These are phyloP conservation scores for Apostichopus leukothele DNA, from an alignment of 53 echinoderm and acorn worm genomes.

Conservation along the genomic window DNA sequence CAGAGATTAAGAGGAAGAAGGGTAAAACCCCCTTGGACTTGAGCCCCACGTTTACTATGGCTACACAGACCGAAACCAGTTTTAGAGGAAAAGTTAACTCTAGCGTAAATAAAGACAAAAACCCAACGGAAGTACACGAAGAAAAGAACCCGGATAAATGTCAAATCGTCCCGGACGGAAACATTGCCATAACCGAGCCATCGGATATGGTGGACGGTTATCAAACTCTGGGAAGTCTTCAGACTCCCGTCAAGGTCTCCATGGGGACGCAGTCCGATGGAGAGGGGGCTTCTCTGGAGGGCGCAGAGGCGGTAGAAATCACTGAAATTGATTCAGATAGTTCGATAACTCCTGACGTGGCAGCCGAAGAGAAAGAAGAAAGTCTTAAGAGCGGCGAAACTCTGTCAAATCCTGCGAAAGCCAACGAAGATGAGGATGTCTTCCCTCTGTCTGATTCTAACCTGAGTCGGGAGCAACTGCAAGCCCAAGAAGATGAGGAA, in stretches of 20 bases:
- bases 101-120: background rate
- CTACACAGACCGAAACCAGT: background rate
- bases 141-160: background rate
- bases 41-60: background rate
- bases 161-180: background rate
- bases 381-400: background rate
- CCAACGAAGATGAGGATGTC: background rate
- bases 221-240: background rate
- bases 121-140: background rate
- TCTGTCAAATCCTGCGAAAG: background rate
- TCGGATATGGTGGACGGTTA: background rate
- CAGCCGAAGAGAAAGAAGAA: background rate
- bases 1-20: constrained; percentile 39
- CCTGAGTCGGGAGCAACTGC: constrained; percentile 68
- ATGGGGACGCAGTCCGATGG: background rate
- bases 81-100: background rate
- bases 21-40: no score
- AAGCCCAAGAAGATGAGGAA: constrained; percentile 81
- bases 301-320: background rate
- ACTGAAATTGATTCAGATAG: background rate
- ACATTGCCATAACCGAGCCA: background rate
- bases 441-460: background rate
- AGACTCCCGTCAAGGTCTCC: background rate
- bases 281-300: background rate
- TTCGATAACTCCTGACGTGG: background rate